These are phyloP conservation scores for Mastomys natalensis DNA, from an alignment of 2,113 vertebrate species.

Conservation along the genomic window DNA sequence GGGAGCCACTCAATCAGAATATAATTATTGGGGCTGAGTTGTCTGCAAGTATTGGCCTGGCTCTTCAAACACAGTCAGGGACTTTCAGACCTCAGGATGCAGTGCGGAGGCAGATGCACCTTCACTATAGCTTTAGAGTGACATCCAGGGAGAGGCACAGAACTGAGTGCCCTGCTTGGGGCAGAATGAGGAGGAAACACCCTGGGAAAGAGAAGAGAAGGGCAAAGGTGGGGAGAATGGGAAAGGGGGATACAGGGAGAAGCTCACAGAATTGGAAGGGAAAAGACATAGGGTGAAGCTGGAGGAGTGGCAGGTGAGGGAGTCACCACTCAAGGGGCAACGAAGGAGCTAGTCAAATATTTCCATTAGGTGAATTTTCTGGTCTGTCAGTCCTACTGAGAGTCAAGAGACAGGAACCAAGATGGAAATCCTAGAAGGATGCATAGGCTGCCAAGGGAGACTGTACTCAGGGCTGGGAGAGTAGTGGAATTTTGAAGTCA, in stretches of 20 bases:
- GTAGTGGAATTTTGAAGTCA: neutral
- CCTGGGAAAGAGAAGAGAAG: neutral
- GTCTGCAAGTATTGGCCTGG: neutral
- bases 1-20: neutral
- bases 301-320: neutral
- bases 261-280: neutral
- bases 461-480: rapidly evolving
- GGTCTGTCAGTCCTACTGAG: neutral
- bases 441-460: neutral
- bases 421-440: neutral
- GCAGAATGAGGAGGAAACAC: neutral
- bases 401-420: neutral
- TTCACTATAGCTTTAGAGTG: neutral
- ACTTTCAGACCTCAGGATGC: neutral
- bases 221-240: neutral
- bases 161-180: too few species aligned
- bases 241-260: neutral
- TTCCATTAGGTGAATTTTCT: neutral
- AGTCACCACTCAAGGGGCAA: neutral
- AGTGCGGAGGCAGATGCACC: neutral
- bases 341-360: neutral
- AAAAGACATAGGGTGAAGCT: neutral
- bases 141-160: rapidly evolving
- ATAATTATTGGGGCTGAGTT: neutral
- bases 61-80: neutral